Base-by-base conservation (phyloP, 2,888 invertebrate species). In the Selenia dentaria region DNA sequence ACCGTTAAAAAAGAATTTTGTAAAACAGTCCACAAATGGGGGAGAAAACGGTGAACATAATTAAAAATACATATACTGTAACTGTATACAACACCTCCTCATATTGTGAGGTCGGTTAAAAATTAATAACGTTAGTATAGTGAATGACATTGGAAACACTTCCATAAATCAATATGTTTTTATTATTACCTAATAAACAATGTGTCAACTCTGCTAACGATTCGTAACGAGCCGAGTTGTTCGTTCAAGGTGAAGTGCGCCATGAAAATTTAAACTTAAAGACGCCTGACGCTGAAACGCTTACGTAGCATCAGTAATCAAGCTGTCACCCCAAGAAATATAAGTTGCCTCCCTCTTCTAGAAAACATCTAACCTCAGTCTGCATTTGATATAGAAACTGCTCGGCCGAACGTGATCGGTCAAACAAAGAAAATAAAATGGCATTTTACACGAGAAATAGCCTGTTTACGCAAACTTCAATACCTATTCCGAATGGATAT, bases 271-370 rank as follows among this genome's bases (percentile, higher is more conserved):
- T 83, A 74, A 56, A 75, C 59, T 74, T n/a, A 74, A 81, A 74
- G 70, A 54, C 77, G 60, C 63, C 67, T n/a, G n/a, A n/a, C n/a
- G n/a, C n/a, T n/a, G 51, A 66, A 74, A 64, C 59, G 73, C 70
- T 74, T 70, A 74, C 70, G 67, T 70, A 54, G 60, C 65, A n/a
- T n/a, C n/a, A 51, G 64, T 76, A 84, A 88, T 89, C 76, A 85
- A 78, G 73, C 63, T 84, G 88, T 89, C 89, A 79, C 59, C 62
- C 51, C 66, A 64, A 86, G 82, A 85, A 75, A 79, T 79, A 78
- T 66, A 51, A 53, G 50, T 53, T 56, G 59, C 67, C 61, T 48
- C 47, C 22, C 20, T 67, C 63, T 64, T 70, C 60, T 52, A 62
- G 38, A 55, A 60, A 61, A 67, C 55, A 51, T 60, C 63, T 60